Percentiles rank a stretch among this genome's conserved stretches.
Evolutionary conservation across 2,113 vertebrate species (phyloP).

Genomic region (Lynx canadensis): DNA sequence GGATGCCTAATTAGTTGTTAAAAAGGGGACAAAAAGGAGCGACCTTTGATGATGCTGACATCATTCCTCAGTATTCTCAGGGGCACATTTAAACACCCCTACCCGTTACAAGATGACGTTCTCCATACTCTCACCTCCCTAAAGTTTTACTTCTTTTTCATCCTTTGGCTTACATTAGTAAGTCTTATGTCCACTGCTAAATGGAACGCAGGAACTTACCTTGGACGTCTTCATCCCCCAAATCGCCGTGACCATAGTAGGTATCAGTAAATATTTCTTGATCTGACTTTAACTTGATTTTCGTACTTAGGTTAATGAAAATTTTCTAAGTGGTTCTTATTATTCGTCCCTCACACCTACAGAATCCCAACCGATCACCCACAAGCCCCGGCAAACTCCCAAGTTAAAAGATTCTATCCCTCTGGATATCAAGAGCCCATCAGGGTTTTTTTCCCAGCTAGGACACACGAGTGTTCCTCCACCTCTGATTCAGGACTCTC

Average conservation of each 20-base stretch:
- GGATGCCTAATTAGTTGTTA: not conserved
- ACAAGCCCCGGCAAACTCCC: not conserved
- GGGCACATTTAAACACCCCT: not conserved
- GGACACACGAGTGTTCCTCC: not conserved
- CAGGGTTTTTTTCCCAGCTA: not conserved
- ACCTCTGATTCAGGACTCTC: not conserved
- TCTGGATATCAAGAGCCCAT: not conserved
- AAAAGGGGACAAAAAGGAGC: not conserved
- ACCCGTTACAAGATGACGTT: not conserved
- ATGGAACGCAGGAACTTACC: not conserved
- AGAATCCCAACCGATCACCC: not conserved
- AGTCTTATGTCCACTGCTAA: not conserved
- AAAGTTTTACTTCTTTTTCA: constrained; percentile 3
- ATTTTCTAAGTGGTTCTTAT: not conserved
- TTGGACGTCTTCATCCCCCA: not conserved
- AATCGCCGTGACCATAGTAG: not conserved
- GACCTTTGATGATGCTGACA: not conserved
- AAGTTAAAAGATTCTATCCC: not conserved
- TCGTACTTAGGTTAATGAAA: not conserved
- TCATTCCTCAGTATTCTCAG: not conserved
- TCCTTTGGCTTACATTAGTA: not conserved
- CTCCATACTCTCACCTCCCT: not conserved
- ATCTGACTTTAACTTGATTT: not conserved
- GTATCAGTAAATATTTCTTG: not conserved
- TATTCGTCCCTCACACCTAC: not conserved